phyloP scores from a whole-genome alignment of 2,797 vertebrate species.

The Pelobates cultripes region DNA sequence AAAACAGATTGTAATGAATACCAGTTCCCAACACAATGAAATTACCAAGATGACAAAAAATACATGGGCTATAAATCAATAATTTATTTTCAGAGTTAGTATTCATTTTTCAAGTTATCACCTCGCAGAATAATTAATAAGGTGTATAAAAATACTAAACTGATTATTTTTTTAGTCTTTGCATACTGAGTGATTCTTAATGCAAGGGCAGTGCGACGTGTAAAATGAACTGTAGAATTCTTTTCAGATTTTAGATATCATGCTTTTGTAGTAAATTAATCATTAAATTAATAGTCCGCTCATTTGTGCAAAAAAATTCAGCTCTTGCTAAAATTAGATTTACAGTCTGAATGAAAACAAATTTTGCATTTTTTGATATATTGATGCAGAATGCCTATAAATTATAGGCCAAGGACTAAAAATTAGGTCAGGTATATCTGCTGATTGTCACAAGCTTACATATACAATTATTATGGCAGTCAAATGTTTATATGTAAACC shows the following conservation, averaged over 20 bases:
- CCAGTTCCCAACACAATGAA: not conserved
- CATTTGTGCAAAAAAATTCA: not conserved
- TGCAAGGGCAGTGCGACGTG: not conserved
- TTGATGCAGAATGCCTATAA: too few species aligned
- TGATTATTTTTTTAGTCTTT: not conserved
- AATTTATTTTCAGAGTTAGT: not conserved
- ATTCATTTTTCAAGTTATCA: slow-evolving; percentile 31
- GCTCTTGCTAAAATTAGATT: slow-evolving; percentile 3
- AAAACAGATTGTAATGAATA: slow-evolving; percentile 12
- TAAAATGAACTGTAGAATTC: slow-evolving; percentile 2
- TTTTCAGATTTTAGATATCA: not conserved
- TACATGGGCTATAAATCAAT: slow-evolving; percentile 18
- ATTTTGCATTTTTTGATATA: not conserved
- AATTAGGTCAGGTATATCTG: too few species aligned
- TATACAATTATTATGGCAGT: too few species aligned
- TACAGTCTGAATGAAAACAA: not conserved
- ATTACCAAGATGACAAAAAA: slow-evolving; percentile 12
- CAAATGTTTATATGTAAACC: too few species aligned
- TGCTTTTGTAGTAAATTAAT: not conserved
- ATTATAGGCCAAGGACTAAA: too few species aligned
- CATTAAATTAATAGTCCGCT: not conserved
- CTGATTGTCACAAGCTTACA: too few species aligned
- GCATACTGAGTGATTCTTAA: not conserved
- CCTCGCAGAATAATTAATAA: slow-evolving; percentile 21
- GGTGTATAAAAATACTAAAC: slow-evolving; percentile 22